A percentile compares a stretch with the other conserved stretches of the same genome.
Evolutionary conservation across 2,113 vertebrate species (phyloP).

Genomic region (Antidorcas marsupialis): DNA sequence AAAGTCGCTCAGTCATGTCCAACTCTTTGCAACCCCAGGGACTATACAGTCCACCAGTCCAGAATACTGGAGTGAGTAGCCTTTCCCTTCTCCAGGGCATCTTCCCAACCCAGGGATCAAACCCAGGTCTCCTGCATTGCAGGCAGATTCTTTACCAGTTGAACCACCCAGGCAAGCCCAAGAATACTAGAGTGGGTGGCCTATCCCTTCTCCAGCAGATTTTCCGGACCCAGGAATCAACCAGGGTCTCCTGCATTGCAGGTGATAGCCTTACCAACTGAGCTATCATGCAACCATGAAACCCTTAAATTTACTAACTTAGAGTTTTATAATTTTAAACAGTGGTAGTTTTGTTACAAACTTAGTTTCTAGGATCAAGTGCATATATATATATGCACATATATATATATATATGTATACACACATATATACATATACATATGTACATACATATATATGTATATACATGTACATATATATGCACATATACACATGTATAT

Average conservation of each 20-base stretch:
- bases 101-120: fast-evolving
- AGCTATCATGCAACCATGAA: neutral
- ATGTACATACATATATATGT: too few species aligned
- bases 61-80: neutral
- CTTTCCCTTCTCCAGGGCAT: neutral
- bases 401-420: too few species aligned
- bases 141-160: neutral
- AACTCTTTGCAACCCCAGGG: neutral
- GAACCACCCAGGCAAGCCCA: neutral
- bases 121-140: neutral
- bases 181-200: neutral
- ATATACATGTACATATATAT: fast-evolving
- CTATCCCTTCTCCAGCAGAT: neutral
- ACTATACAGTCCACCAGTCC: neutral
- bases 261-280: neutral
- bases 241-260: neutral
- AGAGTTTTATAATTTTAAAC: neutral
- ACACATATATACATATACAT: fast-evolving
- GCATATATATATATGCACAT: fast-evolving
- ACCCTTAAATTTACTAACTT: neutral
- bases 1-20: fast-evolving
- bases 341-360: neutral
- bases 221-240: neutral
- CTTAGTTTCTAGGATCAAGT: neutral
- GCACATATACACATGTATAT: too few species aligned